Percentiles rank a stretch among this genome's conserved stretches.
Evolutionary conservation across 2,113 vertebrate genomes (phyloP).

Genomic region (Choloepus hoffmanni): DNA sequence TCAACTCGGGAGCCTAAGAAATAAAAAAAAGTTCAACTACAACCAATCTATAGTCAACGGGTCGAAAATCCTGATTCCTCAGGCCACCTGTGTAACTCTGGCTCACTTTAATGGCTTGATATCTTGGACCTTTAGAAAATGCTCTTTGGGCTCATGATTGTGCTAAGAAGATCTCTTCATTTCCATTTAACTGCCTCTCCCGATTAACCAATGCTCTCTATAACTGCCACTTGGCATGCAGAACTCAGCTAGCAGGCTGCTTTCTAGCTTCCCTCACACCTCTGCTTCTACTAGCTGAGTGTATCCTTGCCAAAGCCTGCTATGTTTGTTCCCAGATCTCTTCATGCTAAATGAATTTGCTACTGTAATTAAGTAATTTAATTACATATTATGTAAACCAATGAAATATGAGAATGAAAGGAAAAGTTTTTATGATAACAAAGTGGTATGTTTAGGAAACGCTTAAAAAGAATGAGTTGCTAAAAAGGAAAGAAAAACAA

Average conservation of each 20-base stretch:
- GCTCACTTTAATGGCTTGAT: not conserved
- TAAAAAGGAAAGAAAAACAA: not conserved
- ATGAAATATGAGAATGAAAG: not conserved
- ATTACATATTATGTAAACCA: not conserved
- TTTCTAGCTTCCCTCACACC: not conserved
- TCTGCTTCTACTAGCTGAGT: not conserved
- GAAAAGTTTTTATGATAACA: not conserved
- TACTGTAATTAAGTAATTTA: not conserved
- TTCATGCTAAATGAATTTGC: not conserved
- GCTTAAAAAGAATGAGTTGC: not conserved
- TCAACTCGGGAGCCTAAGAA: constrained; percentile 81
- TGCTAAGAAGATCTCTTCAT: not conserved
- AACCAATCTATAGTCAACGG: not conserved
- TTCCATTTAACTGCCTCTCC: not conserved
- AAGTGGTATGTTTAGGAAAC: not conserved
- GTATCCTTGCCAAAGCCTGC: not conserved
- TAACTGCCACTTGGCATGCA: not conserved
- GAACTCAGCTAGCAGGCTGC: not conserved
- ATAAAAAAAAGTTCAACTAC: not conserved
- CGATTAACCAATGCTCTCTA: not conserved
- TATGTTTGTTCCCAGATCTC: not conserved
- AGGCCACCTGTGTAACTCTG: not conserved
- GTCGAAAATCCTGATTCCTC: not conserved
- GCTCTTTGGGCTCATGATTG: not conserved
- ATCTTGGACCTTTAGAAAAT: not conserved